Evolutionary conservation across 2,888 invertebrate species (phyloP).

Genomic region (Pyrrhosoma nymphula): DNA sequence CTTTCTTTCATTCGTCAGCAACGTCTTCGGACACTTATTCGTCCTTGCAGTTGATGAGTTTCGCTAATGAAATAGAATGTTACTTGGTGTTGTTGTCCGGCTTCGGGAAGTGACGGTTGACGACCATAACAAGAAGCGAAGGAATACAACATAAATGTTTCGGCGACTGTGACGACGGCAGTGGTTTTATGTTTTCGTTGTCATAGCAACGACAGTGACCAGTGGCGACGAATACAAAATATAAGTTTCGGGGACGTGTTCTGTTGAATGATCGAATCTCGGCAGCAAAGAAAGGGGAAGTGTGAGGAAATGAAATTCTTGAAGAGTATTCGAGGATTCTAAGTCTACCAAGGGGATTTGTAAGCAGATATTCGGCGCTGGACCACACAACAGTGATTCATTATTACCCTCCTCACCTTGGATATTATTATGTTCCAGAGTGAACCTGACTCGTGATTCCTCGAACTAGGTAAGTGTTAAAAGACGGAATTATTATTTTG

Average conservation of each 20-base stretch:
- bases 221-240: not conserved
- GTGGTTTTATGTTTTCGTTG: not conserved
- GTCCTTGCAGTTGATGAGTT: not conserved
- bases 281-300: not conserved
- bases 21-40: not conserved
- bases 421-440: not conserved
- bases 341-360: not conserved
- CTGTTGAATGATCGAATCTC: not conserved
- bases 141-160: not conserved
- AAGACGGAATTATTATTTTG: too few relatives aligned
- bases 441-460: not conserved
- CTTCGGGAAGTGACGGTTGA: not conserved
- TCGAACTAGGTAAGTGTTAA: not conserved
- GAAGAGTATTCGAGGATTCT: not conserved
- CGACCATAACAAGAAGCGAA: not conserved
- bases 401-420: not conserved
- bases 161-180: not conserved
- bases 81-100: not conserved
- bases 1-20: not conserved
- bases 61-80: not conserved
- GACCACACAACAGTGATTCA: not conserved
- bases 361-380: not conserved
- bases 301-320: not conserved
- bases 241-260: not conserved
- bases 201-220: not conserved